Percentiles rank a stretch among this genome's conserved stretches.
These are phyloP conservation scores for Epicampocera succincta DNA, from an alignment of 2,888 invertebrate species.

Conservation along the genomic window DNA sequence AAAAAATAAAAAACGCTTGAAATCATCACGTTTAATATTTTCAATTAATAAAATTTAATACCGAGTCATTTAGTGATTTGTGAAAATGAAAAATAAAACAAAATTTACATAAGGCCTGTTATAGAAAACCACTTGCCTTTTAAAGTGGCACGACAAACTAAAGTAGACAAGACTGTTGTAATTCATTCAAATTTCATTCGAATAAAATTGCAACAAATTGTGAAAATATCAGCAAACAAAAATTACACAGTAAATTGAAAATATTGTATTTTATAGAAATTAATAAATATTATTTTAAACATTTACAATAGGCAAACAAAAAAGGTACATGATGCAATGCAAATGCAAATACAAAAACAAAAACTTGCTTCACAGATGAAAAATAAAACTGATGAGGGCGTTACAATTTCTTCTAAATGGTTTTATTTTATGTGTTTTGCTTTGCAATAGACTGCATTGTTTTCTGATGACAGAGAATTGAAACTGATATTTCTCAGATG, in stretches of 20 bases:
- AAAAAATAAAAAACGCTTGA: too few relatives aligned
- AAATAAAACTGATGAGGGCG: slow-evolving; percentile 25
- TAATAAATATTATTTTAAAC: slow-evolving; percentile 28
- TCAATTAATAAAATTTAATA: slow-evolving; percentile 24
- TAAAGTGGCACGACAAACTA: slow-evolving; percentile 43
- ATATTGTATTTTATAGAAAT: slow-evolving; percentile 30
- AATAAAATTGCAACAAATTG: slow-evolving; percentile 31
- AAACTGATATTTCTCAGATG: too few relatives aligned
- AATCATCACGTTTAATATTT: slow-evolving; percentile 24
- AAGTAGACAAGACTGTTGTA: slow-evolving; percentile 27
- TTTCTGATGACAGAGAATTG: too few relatives aligned
- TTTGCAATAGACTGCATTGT: not conserved
- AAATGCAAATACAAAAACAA: not conserved
- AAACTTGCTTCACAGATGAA: not conserved
- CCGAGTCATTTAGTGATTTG: slow-evolving; percentile 11
- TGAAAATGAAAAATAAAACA: slow-evolving; percentile 40
- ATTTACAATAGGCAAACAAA: slow-evolving; percentile 22
- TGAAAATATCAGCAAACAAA: not conserved
- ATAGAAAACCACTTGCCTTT: slow-evolving; percentile 64
- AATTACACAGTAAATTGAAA: slow-evolving; percentile 22
- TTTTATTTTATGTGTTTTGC: slow-evolving; percentile 3
- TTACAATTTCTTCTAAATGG: slow-evolving; percentile 3
- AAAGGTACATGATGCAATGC: slow-evolving; percentile 51
- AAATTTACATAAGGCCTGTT: slow-evolving; percentile 57
- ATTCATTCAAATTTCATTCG: slow-evolving; percentile 36